Conservation (phyloP, 2,113 vertebrate genomes). For the Stercorarius parasiticus region DNA sequence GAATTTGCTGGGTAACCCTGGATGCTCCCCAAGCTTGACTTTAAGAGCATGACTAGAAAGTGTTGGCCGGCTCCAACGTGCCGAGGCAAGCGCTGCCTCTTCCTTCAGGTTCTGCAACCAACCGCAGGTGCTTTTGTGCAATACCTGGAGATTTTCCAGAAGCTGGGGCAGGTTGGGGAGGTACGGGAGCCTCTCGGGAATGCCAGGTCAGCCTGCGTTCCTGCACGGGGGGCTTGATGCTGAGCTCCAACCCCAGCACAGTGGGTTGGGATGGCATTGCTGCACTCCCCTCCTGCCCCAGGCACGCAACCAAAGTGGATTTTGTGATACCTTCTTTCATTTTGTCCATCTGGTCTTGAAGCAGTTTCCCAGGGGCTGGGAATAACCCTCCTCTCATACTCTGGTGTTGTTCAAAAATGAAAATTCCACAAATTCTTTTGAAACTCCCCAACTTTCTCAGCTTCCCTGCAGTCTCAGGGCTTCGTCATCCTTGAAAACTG, state of each 20-base stretch:
- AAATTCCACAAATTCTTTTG: neutral
- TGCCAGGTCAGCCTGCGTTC: fast-evolving
- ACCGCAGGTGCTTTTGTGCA: neutral
- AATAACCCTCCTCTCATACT: fast-evolving
- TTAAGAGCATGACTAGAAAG: neutral
- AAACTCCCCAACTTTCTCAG: neutral
- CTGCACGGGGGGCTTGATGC: fast-evolving
- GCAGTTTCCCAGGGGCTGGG: neutral
- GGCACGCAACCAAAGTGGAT: neutral
- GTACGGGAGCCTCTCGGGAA: neutral
- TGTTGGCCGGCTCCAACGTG: neutral
- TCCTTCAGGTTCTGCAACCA: conserved; percentile 40
- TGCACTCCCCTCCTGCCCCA: neutral
- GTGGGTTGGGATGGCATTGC: fast-evolving
- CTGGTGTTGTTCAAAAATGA: neutral
- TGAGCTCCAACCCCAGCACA: neutral
- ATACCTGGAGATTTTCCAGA: conserved; percentile 22
- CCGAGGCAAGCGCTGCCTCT: neutral
- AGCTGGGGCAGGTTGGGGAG: neutral
- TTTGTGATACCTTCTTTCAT: neutral
- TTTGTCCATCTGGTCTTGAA: fast-evolving
- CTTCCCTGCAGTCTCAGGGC: neutral
- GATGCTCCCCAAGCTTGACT: neutral
- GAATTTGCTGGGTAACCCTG: neutral
- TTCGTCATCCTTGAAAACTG: neutral